These are phyloP conservation scores for Scomber scombrus DNA, from an alignment of 2,113 vertebrate genomes.

Conservation along the genomic window DNA sequence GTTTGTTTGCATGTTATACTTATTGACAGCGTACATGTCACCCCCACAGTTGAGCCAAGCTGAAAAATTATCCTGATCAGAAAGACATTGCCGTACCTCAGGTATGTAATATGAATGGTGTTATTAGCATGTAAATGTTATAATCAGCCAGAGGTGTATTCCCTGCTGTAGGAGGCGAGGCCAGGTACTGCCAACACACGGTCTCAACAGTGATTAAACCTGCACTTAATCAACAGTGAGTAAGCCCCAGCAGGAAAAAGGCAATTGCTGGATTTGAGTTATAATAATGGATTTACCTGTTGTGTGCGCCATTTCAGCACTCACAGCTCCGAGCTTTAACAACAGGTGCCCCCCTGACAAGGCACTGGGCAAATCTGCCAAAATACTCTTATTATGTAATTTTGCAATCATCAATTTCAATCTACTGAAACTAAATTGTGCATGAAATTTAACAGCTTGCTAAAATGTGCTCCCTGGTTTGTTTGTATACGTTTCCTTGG, in stretches of 20 bases:
- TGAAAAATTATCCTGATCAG: conserved; percentile 36
- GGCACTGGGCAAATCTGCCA: conserved; percentile 47
- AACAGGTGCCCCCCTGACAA: conserved; percentile 67
- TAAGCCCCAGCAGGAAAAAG: conserved; percentile 63
- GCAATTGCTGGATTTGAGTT: conserved; percentile 63
- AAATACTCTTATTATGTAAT: conserved; percentile 41
- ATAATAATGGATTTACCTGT: conserved; percentile 61
- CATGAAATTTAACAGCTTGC: conserved; percentile 65
- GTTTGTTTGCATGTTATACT: background rate
- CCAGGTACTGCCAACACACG: conserved; percentile 53
- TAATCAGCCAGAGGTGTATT: conserved; percentile 65
- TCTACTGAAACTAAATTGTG: conserved; percentile 58
- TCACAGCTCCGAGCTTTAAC: conserved; percentile 16
- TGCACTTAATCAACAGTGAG: conserved; percentile 77
- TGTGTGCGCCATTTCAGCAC: conserved; percentile 30
- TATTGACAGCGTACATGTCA: conserved; percentile 17
- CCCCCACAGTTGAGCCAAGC: conserved; percentile 10
- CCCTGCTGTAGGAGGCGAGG: conserved; percentile 46
- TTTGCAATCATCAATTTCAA: conserved; percentile 62
- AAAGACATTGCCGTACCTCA: conserved; percentile 20
- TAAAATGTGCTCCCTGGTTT: conserved; percentile 42
- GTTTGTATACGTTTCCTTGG: conserved; percentile 27
- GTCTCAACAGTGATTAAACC: conserved; percentile 68
- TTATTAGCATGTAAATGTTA: conserved; percentile 65
- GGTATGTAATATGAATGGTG: conserved; percentile 49